Evolutionary conservation across 2,888 invertebrate genomes (phyloP).

Genomic region (Entomobrya multifasciata): DNA sequence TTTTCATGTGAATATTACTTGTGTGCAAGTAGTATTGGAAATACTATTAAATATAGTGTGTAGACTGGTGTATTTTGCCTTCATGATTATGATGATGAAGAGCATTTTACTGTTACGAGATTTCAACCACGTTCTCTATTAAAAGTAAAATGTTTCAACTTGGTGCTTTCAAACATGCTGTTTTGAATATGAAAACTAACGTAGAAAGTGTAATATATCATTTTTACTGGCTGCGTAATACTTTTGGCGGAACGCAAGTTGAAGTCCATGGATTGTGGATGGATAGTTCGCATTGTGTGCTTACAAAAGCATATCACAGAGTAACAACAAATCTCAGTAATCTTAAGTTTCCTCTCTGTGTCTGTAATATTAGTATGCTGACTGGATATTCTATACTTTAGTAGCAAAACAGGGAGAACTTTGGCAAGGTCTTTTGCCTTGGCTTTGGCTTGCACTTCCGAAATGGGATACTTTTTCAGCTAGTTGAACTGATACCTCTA

Average conservation of each 20-base stretch:
- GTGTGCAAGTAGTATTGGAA: too few relatives aligned
- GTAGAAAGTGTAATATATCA: slow-evolving; percentile 3
- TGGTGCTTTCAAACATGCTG: neutral
- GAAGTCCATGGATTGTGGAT: too few relatives aligned
- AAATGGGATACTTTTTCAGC: neutral
- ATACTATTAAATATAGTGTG: too few relatives aligned
- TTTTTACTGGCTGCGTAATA: neutral
- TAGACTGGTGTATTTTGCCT: too few relatives aligned
- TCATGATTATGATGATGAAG: too few relatives aligned
- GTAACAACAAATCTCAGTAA: too few relatives aligned
- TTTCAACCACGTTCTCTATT: slow-evolving; percentile 21
- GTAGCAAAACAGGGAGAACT: too few relatives aligned
- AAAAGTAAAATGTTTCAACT: slow-evolving; percentile 1
- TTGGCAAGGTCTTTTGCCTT: neutral
- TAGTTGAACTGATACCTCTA: neutral
- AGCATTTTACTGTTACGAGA: slow-evolving; percentile 1
- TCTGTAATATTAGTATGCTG: neutral
- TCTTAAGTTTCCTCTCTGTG: neutral
- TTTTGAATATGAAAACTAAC: neutral
- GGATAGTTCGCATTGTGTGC: too few relatives aligned
- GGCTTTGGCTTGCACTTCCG: neutral
- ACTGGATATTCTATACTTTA: neutral
- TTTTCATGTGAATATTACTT: slow-evolving; percentile 1
- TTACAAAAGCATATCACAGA: too few relatives aligned
- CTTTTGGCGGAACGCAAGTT: neutral